phyloP scores from a whole-genome alignment of 2,888 invertebrate species.

The Nasonovia ribisnigri region DNA sequence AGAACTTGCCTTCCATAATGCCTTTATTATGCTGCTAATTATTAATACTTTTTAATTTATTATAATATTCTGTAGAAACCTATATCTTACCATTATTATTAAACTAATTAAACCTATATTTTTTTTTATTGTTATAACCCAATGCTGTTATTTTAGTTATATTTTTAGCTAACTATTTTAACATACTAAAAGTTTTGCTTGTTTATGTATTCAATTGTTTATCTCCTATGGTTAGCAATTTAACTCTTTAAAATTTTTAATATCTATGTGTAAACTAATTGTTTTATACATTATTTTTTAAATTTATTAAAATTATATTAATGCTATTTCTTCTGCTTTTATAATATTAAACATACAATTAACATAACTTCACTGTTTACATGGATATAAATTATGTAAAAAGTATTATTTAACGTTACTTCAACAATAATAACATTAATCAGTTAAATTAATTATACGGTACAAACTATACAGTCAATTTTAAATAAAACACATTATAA shows the following conservation, averaged over 20 bases:
- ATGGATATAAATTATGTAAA: neutral
- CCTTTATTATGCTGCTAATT: conserved; percentile 43
- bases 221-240: conserved; percentile 10
- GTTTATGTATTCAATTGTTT: conserved; percentile 30
- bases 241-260: conserved; percentile 19
- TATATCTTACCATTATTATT: conserved; percentile 29
- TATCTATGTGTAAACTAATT: neutral
- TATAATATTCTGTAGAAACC: conserved; percentile 29
- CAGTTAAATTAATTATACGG: neutral
- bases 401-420: neutral
- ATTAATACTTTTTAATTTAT: conserved; percentile 26
- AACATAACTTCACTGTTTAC: neutral
- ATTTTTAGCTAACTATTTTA: conserved; percentile 36
- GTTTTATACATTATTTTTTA: neutral
- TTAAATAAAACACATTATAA: neutral
- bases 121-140: conserved; percentile 25
- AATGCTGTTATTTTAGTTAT: conserved; percentile 48
- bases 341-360: neutral
- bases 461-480: neutral
- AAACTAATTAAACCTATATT: conserved; percentile 4
- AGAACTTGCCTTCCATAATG: conserved; percentile 36
- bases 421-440: neutral
- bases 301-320: neutral
- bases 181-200: neutral
- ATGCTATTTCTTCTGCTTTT: conserved; percentile 27